Percentiles rank a stretch among this genome's conserved stretches.
Evolutionary conservation across 2,888 invertebrate species (phyloP).

Genomic region (Xiphydria camelus): DNA sequence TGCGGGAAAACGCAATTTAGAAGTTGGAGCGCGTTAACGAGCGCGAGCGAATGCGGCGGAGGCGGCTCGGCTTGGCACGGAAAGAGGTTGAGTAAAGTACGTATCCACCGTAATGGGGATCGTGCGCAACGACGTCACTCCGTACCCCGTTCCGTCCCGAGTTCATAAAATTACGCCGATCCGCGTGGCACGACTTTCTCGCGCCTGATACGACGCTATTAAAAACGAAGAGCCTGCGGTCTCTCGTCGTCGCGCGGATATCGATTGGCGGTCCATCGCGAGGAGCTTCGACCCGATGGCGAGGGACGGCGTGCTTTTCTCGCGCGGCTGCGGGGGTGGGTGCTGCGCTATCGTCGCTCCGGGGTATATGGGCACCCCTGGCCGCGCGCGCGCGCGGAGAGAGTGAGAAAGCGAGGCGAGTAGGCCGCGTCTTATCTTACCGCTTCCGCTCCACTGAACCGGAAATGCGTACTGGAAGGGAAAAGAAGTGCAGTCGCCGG

Average conservation of each 20-base stretch:
- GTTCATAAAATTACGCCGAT: not conserved
- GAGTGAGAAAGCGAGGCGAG: constrained; percentile 26
- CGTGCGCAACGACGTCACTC: not conserved
- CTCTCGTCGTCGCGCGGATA: too few species aligned
- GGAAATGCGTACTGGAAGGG: constrained; percentile 57
- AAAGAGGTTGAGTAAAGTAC: not conserved
- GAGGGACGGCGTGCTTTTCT: not conserved
- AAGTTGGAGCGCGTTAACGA: not conserved
- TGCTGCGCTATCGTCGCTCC: constrained; percentile 8
- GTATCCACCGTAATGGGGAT: not conserved
- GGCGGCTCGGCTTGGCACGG: not conserved
- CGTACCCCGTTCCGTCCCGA: not conserved
- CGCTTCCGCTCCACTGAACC: constrained; percentile 57
- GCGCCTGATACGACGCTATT: too few species aligned
- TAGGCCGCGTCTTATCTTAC: constrained; percentile 54
- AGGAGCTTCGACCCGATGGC: not conserved
- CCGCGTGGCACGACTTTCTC: too few species aligned
- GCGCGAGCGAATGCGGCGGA: not conserved
- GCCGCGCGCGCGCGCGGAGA: constrained; percentile 28
- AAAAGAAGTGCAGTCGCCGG: constrained; percentile 9
- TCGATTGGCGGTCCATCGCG: too few species aligned
- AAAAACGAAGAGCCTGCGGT: too few species aligned
- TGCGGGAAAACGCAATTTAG: not conserved
- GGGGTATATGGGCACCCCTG: too few species aligned
- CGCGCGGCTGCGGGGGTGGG: constrained; percentile 11